phyloP scores from a whole-genome alignment of 1,140 invertebrate genomes.

The Sipha flava region DNA sequence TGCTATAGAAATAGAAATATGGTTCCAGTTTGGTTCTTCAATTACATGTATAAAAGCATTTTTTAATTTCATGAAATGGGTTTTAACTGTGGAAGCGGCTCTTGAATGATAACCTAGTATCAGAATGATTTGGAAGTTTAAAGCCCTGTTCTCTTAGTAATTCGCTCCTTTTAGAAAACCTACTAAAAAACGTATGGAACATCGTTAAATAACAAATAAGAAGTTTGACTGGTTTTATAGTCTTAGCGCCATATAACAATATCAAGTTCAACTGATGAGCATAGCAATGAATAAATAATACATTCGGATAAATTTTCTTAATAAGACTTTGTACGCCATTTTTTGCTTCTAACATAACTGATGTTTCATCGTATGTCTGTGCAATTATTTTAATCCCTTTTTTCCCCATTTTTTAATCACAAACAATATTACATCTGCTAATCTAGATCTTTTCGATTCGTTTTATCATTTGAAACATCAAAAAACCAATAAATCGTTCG shows the following conservation, averaged over 20 bases:
- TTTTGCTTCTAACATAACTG: constrained; percentile 23
- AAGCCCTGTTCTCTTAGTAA: not conserved
- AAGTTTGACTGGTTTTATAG: constrained; percentile 34
- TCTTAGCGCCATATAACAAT: constrained; percentile 34
- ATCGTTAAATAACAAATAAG: constrained; percentile 25
- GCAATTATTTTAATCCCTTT: not conserved
- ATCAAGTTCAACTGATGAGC: constrained; percentile 36
- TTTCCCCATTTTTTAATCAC: not conserved
- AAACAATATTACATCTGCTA: not conserved
- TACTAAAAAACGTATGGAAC: constrained; percentile 36
- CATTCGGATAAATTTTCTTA: constrained; percentile 15
- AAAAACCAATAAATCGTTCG: constrained; percentile 45
- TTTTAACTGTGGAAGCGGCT: not conserved
- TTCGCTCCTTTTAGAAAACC: constrained; percentile 27
- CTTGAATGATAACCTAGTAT: constrained; percentile 23
- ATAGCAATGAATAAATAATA: constrained; percentile 36
- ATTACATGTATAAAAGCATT: not conserved
- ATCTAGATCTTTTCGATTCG: not conserved
- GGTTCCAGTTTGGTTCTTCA: not conserved
- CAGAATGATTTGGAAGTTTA: constrained; percentile 2
- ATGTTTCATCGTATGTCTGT: constrained; percentile 35
- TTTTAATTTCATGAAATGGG: not conserved
- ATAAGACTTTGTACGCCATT: constrained; percentile 16
- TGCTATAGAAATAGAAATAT: not conserved
- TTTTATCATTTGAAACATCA: constrained; percentile 2